Base-by-base conservation (phyloP, 2,888 invertebrate species). In the Dynastes maya region DNA sequence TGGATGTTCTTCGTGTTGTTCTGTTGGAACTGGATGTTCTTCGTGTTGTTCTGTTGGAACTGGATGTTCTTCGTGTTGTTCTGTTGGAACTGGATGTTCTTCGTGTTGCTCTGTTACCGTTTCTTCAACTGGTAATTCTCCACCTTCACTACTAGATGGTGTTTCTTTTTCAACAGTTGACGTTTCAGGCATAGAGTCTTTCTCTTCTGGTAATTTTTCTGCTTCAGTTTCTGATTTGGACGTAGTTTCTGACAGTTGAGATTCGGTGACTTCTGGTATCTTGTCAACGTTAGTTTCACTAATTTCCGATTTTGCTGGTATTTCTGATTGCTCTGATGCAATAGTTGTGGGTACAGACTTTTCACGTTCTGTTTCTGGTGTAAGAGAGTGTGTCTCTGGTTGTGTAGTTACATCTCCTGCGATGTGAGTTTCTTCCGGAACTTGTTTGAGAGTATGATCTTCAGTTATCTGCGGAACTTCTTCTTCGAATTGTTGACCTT, bases 211-310 rank as follows among this genome's bases (percentile, higher is more conserved):
- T 63, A 53, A 74, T 22, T 63, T n/a, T 63, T 64, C 22, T 27
- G 29, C 32, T 5, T 37, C 32, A 4, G 32, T 37, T 37, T 37
- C 5, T 5, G 32, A 37, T 37, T 37, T 37, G 5, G 32, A 5
- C 32, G 32, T 37, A 37, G 32, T 64, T 61, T 53, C 70, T 70
- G 63, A 32, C 1, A 32, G 9, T 32, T 29, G 63, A 2, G 63
- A 29, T 63, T 58, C 16, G n/a, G 22, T 22, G 5, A 22, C 81
- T 81, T 72, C 80, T n/a, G 82, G 80, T 75, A 49, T 76, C 32
- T 76, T 71, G 67, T 81, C 72, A 78, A 77, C 63, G 16, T 11
- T 9, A 22, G 32, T 51, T 53, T 70, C 5, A 32, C n/a, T 2
- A 45, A 58, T 22, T 49, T 76, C 67, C 16, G 55, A 6, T 58